A percentile compares a stretch with the other conserved stretches of the same genome.
Evolutionary conservation across 2,113 vertebrate genomes (phyloP).

Genomic region (Anhinga anhinga): DNA sequence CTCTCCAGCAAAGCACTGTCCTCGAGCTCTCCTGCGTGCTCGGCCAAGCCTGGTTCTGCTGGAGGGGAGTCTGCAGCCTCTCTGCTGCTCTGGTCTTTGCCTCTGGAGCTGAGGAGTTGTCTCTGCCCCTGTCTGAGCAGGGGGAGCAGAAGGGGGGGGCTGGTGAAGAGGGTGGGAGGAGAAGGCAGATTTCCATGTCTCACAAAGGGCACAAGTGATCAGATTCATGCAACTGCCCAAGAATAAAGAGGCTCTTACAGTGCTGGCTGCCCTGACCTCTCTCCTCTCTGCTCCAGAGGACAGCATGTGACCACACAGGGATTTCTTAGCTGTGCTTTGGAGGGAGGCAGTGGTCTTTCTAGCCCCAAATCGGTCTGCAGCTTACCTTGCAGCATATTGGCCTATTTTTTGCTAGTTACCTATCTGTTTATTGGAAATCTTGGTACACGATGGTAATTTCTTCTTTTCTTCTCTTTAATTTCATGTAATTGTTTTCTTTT

Average conservation of each 20-base stretch:
- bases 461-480: constrained; percentile 31
- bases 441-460: neutral
- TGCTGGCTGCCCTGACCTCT: constrained; percentile 63
- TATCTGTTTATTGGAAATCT: constrained; percentile 45
- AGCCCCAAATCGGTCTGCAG: constrained; percentile 4
- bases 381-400: neutral
- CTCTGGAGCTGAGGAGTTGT: neutral
- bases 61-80: neutral
- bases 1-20: neutral
- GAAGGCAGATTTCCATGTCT: constrained; percentile 59
- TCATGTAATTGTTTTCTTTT: constrained; percentile 8
- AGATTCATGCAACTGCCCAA: constrained; percentile 63
- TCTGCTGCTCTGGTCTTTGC: neutral
- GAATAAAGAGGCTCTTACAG: constrained; percentile 66
- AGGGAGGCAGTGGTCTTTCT: constrained; percentile 1
- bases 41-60: rapidly evolving
- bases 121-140: neutral
- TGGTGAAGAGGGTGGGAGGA: neutral
- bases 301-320: constrained; percentile 69
- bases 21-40: rapidly evolving
- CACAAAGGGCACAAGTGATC: constrained; percentile 66
- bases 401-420: constrained; percentile 27
- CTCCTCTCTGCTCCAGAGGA: constrained; percentile 58
- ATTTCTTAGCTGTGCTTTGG: constrained; percentile 46
- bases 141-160: neutral